These are phyloP conservation scores for Acanthurus tractus DNA, from an alignment of 2,797 vertebrate genomes.

Conservation along the genomic window DNA sequence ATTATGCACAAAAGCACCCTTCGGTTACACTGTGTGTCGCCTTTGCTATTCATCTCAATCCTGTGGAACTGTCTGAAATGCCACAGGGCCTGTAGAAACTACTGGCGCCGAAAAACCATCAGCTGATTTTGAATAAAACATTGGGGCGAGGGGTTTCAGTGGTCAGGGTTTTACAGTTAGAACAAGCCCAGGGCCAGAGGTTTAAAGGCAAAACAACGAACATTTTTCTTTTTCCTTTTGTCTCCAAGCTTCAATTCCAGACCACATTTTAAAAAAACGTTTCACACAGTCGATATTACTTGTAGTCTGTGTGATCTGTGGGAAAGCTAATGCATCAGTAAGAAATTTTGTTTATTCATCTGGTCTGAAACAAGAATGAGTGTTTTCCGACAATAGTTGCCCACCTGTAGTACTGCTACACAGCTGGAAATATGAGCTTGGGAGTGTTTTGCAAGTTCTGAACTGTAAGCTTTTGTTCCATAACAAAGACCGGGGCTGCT, in stretches of 20 bases:
- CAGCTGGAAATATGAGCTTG: conserved; percentile 39
- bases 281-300: neutral
- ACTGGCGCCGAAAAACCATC: conserved; percentile 24
- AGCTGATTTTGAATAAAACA: conserved; percentile 55
- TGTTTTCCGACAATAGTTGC: neutral
- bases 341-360: neutral
- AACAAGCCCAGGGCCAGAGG: neutral
- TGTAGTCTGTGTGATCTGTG: neutral
- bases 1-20: conserved; percentile 16
- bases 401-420: neutral
- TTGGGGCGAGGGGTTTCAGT: conserved; percentile 8
- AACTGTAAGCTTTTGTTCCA: conserved; percentile 21
- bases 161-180: conserved; percentile 7
- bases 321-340: neutral
- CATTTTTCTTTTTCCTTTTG: neutral
- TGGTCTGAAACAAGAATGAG: conserved; percentile 8
- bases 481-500: conserved; percentile 2
- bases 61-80: conserved; percentile 25
- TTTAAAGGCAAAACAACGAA: neutral
- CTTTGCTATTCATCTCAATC: conserved; percentile 43
- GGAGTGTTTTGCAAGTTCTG: conserved; percentile 15
- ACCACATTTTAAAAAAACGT: neutral
- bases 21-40: conserved; percentile 1
- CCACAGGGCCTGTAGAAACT: conserved; percentile 15
- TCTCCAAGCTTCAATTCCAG: neutral